phyloP scores from a whole-genome alignment of 1,140 invertebrate species.

The Rhopalosiphum maidis region DNA sequence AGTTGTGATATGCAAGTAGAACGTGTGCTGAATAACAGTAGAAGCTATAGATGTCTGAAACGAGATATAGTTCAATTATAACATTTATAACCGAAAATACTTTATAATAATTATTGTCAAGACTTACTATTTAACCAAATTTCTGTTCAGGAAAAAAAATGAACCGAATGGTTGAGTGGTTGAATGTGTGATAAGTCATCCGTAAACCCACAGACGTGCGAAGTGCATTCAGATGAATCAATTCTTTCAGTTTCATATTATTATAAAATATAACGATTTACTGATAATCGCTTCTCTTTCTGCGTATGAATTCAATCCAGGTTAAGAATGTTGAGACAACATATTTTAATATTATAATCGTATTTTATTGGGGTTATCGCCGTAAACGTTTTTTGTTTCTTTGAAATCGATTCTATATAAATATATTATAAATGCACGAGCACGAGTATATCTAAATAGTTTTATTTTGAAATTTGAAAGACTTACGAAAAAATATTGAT shows the following conservation, averaged over 20 bases:
- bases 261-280: neutral
- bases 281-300: neutral
- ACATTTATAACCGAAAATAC: neutral
- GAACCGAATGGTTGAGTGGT: slow-evolving; percentile 1
- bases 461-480: neutral
- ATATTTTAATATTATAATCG: neutral
- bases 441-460: neutral
- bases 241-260: slow-evolving; percentile 14
- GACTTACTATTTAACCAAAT: slow-evolving; percentile 9
- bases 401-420: neutral
- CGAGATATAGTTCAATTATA: neutral
- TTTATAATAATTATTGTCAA: neutral
- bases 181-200: neutral
- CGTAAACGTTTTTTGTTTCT: neutral
- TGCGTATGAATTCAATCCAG: slow-evolving; percentile 8
- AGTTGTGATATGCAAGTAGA: neutral
- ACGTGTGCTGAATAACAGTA: neutral
- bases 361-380: neutral
- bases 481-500: neutral
- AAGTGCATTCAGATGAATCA: neutral
- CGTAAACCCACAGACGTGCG: neutral
- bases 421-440: neutral
- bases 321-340: neutral
- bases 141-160: neutral
- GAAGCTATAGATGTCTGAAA: neutral